Base-by-base conservation (phyloP, 1,140 invertebrate genomes). In the Bathynomus jamesi region DNA sequence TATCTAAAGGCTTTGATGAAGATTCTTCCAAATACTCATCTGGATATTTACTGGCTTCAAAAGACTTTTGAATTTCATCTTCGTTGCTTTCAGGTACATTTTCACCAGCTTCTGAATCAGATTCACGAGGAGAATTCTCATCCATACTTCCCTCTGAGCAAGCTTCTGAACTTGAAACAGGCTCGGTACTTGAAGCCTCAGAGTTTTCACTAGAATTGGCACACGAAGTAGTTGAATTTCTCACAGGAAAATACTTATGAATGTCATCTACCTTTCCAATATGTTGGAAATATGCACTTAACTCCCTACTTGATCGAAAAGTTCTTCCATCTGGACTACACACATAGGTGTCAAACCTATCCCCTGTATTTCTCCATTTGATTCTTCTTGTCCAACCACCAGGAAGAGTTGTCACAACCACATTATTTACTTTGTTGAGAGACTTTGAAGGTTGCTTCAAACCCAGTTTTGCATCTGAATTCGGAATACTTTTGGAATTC, bases 201-300 rank as follows among this genome's bases (percentile, higher is more conserved):
- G 75, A 66, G 31, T 61, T 72, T n/a, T 77, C 75, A 67, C 75
- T 74, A 29, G 75, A 77, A 21, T 70, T 77, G 8, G 72, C 72
- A 11, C 61, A 25, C 21, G 75, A 72, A 46, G 70, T 62, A 63
- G 70, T 72, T 2, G 70, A 69, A 60, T 72, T 40, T 13, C 70
- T 71, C 28, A 77, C 67, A 40, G 75, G 75, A 53, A 77, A 77
- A 64, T 77, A 77, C 29, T 77, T 77, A 28, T 71, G 70, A 46
- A 77, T 74, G 31, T 77, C 75, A 70, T 77, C 75, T 10, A 77
- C 72, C 67, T 77, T 77, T 5, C 75, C 75, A 70, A 77, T 77
- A 10, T 69, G 69, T 21, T 72, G 70, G 31, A 77, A 77, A 46
- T 77, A 74, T 4, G 70, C 28, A 62, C 70, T 71, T 25, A 77